Evolutionary conservation across 2,888 invertebrate species (phyloP).

Genomic region (Morpho deidamia): DNA sequence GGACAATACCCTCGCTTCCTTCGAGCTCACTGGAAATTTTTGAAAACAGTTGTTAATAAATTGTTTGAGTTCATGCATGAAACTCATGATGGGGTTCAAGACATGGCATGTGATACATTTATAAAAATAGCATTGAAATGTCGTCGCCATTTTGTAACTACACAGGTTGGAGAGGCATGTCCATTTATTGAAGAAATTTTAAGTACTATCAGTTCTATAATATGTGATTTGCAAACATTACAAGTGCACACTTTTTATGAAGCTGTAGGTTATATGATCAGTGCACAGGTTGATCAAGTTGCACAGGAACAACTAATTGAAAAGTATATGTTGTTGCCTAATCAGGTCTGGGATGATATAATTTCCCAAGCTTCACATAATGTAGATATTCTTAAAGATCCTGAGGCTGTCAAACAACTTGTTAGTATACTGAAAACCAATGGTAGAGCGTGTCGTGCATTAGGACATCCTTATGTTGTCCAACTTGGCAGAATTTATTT

Average conservation of each 20-base stretch:
- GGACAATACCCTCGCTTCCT: constrained; percentile 99
- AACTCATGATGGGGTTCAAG: constrained; percentile 99
- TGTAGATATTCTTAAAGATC: constrained; percentile 96
- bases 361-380: constrained; percentile 98
- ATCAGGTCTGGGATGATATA: constrained; percentile 99
- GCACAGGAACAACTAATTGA: constrained; percentile 97
- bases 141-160: constrained; percentile 97
- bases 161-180: constrained; percentile 96
- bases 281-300: constrained; percentile 93
- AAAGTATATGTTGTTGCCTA: constrained; percentile 98
- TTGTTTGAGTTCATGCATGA: constrained; percentile 99
- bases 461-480: constrained; percentile 97
- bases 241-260: constrained; percentile 99
- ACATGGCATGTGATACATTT: constrained; percentile 99
- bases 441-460: constrained; percentile 98
- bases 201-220: constrained; percentile 96
- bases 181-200: constrained; percentile 99
- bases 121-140: constrained; percentile 99
- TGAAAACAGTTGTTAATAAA: constrained; percentile 99
- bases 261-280: constrained; percentile 99
- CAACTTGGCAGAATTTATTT: constrained; percentile 97
- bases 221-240: constrained; percentile 98
- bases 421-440: constrained; percentile 99
- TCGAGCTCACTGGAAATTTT: constrained; percentile 99
- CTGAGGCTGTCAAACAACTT: constrained; percentile 97